Base-by-base conservation (phyloP, 2,888 invertebrate species). In the Limnephilus lunatus region DNA sequence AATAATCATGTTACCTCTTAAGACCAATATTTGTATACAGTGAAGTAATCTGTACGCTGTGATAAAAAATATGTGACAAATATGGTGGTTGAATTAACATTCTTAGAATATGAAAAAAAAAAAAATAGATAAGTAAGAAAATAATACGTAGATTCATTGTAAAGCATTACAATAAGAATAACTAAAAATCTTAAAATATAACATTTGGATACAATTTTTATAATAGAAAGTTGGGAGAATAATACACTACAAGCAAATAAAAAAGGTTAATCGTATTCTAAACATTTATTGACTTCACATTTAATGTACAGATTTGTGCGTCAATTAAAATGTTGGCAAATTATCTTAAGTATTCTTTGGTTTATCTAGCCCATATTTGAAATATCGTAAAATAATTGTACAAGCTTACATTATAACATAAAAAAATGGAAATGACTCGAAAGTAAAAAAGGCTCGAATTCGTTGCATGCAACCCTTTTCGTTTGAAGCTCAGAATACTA, bases 1-100 rank as follows among this genome's bases (percentile, higher is more conserved):
- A 93, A 92, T 93, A 93, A 92, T 92, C 82, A 91, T 93, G 91
- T 93, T 81, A 92, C 90, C 87, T 93, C 91, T 94, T 92, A 92
- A 88, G 82, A 85, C 90, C 89, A 87, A 91, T 91, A 90, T 91
- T 92, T 93, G 92, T 91, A 91, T 93, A 93, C 93, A 92, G 90
- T 83, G 83, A 32, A 31, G 31, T 83, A 83, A 35, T 83, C 35
- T 83, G 32, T 35, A 83, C 2, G 25, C 19, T 83, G 83, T 35
- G 35, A 83, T 83, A 83, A 83, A 83, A 83, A 68, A 68, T 48
- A 82, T 82, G 82, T 82, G 82, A 82, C 82, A 82, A 82, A 82
- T 83, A 35, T 83, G 83, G 35, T 35, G 83, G 83, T 35, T 83
- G 83, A 83, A 32, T 83, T 25, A 83, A 83, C 83, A 83, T 83